Percentiles rank a stretch among this genome's conserved stretches.
These are phyloP conservation scores for Drosophila anomalipes DNA, from an alignment of 2,888 invertebrate genomes.

Conservation along the genomic window DNA sequence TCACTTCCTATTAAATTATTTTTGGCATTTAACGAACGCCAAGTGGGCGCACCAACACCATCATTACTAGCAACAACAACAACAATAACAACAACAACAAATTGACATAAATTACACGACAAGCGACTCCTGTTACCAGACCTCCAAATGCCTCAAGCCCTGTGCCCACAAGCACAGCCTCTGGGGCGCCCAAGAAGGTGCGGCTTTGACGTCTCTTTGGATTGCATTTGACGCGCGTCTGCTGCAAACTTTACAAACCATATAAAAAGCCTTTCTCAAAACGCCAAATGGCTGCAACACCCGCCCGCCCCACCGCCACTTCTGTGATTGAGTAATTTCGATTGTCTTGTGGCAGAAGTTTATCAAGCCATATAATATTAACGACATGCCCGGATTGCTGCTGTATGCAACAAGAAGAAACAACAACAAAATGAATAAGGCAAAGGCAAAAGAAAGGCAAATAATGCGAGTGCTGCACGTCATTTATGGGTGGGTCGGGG, in stretches of 20 bases:
- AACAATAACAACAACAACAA: conserved; percentile 22
- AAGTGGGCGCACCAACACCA: conserved; percentile 63
- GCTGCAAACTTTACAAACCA: conserved; percentile 26
- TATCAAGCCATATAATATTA: conserved; percentile 81
- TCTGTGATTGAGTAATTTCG: conserved; percentile 75
- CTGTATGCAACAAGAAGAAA: conserved; percentile 36
- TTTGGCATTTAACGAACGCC: conserved; percentile 76
- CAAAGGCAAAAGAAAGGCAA: conserved; percentile 73
- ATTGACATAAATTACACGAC: conserved; percentile 79
- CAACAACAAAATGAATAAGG: conserved; percentile 3
- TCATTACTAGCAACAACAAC: conserved; percentile 6
- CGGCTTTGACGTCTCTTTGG: conserved; percentile 68
- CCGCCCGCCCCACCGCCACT: conserved; percentile 10
- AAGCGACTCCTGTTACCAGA: conserved; percentile 69
- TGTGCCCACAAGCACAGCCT: conserved; percentile 22
- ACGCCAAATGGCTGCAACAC: conserved; percentile 1
- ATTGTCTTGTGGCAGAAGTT: conserved; percentile 81
- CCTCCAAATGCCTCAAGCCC: conserved; percentile 26
- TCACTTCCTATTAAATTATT: conserved; percentile 81
- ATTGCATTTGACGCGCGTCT: conserved; percentile 73
- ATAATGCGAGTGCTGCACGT: conserved; percentile 77
- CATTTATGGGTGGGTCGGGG: conserved; percentile 77
- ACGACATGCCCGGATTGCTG: conserved; percentile 71
- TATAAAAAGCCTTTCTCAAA: conserved; percentile 50
- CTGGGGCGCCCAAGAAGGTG: conserved; percentile 57